These are phyloP conservation scores for Amphimallon solstitiale DNA, from an alignment of 2,888 invertebrate genomes.

Conservation along the genomic window DNA sequence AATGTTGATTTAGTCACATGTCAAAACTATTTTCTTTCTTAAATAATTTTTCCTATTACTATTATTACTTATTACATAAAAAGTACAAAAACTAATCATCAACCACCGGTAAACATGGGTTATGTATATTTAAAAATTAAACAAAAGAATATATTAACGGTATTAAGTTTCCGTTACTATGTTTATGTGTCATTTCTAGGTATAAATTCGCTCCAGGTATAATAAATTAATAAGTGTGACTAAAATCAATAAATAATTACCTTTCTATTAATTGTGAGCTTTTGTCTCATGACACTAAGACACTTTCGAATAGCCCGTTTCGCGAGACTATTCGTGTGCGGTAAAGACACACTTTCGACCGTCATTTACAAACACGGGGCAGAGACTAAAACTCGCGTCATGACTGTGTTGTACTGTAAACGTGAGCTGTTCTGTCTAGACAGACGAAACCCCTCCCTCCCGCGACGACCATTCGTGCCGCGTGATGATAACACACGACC, in stretches of 20 bases:
- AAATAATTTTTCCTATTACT: too few species aligned
- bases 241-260: constrained; percentile 48
- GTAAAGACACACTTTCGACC: constrained; percentile 48
- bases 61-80: too few species aligned
- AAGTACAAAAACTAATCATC: too few species aligned
- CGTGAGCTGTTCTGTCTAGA: constrained; percentile 54
- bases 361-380: constrained; percentile 51
- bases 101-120: too few species aligned
- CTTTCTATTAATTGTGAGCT: constrained; percentile 61
- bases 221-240: neutral
- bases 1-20: too few species aligned
- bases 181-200: neutral
- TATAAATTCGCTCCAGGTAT: neutral
- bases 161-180: neutral
- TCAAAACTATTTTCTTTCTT: too few species aligned
- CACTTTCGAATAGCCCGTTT: constrained; percentile 60
- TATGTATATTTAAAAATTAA: too few species aligned
- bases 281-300: constrained; percentile 61
- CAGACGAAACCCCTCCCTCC: constrained; percentile 52
- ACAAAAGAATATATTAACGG: too few species aligned
- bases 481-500: constrained; percentile 49
- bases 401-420: constrained; percentile 26
- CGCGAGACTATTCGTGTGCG: constrained; percentile 49
- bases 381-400: constrained; percentile 41
- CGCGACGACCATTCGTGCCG: constrained; percentile 48